Evolutionary conservation across 2,113 vertebrate genomes (phyloP).

Genomic region (Zapus hudsonius): DNA sequence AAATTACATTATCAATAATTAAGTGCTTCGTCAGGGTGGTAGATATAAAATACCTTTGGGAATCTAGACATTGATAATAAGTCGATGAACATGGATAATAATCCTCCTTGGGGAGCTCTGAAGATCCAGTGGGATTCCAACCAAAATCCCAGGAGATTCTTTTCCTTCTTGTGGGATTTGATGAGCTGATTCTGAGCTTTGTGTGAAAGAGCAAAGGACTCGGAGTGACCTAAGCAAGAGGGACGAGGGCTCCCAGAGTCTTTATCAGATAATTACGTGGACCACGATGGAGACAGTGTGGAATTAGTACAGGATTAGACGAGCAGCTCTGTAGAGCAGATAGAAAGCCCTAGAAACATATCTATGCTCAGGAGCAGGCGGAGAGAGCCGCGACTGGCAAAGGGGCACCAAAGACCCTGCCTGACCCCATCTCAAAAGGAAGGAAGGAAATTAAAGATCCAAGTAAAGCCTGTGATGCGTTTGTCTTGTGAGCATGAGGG

Average conservation of each 20-base stretch:
- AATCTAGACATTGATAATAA: background rate
- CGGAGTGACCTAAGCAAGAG: background rate
- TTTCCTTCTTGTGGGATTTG: background rate
- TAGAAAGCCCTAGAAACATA: background rate
- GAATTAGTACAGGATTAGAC: background rate
- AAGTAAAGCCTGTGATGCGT: no score
- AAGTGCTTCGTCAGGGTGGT: no score
- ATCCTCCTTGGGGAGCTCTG: background rate
- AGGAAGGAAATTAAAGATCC: no score
- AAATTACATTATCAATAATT: background rate
- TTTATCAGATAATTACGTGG: background rate
- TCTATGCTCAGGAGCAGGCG: no score
- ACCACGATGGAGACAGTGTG: rapidly evolving
- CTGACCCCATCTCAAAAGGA: no score
- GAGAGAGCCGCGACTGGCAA: no score
- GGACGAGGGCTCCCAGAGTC: background rate
- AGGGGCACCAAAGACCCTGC: no score
- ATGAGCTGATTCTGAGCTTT: background rate
- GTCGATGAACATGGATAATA: background rate
- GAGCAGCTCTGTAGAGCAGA: background rate
- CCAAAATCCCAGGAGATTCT: background rate
- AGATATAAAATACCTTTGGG: background rate
- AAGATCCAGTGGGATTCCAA: background rate
- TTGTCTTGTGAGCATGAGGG: no score
- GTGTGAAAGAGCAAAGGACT: background rate